Evolutionary conservation across 2,888 invertebrate species (phyloP), one percentile per base, ranked within the genome.

Genomic region (Gandaritis pyraliata): DNA sequence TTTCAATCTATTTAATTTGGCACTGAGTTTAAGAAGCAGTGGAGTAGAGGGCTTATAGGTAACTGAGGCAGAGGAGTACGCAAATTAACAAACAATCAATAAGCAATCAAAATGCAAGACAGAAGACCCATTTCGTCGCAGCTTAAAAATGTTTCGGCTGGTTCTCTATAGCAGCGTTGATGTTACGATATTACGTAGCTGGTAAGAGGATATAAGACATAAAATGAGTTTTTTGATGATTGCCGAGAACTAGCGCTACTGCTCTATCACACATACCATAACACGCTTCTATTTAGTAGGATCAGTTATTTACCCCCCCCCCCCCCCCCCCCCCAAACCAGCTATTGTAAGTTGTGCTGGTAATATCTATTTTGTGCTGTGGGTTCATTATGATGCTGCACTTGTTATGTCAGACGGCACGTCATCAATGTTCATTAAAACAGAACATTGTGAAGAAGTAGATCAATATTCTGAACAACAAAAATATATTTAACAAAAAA

Each of bases 1-100:
- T 81, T 66, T 68, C 65, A 55, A 63, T 61, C 29, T 48, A 6
- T 56, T 56, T 45, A 38, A 43, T 30, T 18, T 33, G 33, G n/a
- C 30, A 54, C 30, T 29, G 33, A 41, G 23, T 41, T 38, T 36
- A 2, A 33, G 16, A 58, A 66, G 58, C 45, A 48, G 16, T 53
- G 55, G 47, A 43, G 29, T 10, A 36, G 58, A 53, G 39, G 15
- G 52, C 29, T 38, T 16, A 23, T 54, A 45, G 51, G 18, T 39
- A 38, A 66, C 68, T 61, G 65, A 41, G 51, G 12, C 43, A 23
- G 48, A 46, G 18, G 45, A 33, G 39, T 46, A 59, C 51, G 13
- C 51, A 68, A 66, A 80, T 80, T 78, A 78, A 79, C 75, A 78
- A 76, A 79, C 80, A 80, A 80, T 80, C 73, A 75, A 74, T 74